phyloP scores from a whole-genome alignment of 2,113 vertebrate species.

The Vanacampus margaritifer region DNA sequence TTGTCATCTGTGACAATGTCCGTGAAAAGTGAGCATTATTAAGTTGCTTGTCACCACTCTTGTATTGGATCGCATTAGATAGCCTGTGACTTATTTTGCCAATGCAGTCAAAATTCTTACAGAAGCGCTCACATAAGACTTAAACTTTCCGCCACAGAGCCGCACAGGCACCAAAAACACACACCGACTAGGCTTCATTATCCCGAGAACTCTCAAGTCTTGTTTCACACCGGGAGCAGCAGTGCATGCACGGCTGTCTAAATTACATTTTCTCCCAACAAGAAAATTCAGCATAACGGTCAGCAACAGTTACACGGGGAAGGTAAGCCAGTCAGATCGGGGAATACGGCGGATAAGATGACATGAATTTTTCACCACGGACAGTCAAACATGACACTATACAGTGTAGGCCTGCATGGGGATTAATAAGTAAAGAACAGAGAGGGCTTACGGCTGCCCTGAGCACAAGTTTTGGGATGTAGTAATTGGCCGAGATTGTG shows the following conservation, averaged over 20 bases:
- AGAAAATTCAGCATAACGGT: slow-evolving; percentile 39
- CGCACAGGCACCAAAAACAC: slow-evolving; percentile 13
- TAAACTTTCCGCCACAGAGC: background rate
- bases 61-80: slow-evolving; percentile 32
- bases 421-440: slow-evolving; percentile 64
- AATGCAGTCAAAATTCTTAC: background rate
- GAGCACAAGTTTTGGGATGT: slow-evolving; percentile 47
- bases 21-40: background rate
- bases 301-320: slow-evolving; percentile 34
- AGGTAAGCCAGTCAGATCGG: slow-evolving; percentile 25
- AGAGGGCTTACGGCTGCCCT: slow-evolving; percentile 45
- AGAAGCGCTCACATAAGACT: background rate
- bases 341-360: slow-evolving; percentile 27
- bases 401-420: slow-evolving; percentile 35
- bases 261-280: slow-evolving; percentile 34
- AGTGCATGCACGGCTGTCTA: slow-evolving; percentile 31
- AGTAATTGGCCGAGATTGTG: slow-evolving; percentile 63
- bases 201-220: slow-evolving; percentile 37
- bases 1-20: background rate
- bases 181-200: slow-evolving; percentile 31
- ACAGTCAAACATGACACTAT: slow-evolving; percentile 52
- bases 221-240: slow-evolving; percentile 42
- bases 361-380: slow-evolving; percentile 52
- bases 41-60: slow-evolving; percentile 12
- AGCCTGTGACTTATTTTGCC: slow-evolving; percentile 2